These are phyloP conservation scores for Notocelia uddmanniana DNA, from an alignment of 2,888 invertebrate genomes.

Conservation along the genomic window DNA sequence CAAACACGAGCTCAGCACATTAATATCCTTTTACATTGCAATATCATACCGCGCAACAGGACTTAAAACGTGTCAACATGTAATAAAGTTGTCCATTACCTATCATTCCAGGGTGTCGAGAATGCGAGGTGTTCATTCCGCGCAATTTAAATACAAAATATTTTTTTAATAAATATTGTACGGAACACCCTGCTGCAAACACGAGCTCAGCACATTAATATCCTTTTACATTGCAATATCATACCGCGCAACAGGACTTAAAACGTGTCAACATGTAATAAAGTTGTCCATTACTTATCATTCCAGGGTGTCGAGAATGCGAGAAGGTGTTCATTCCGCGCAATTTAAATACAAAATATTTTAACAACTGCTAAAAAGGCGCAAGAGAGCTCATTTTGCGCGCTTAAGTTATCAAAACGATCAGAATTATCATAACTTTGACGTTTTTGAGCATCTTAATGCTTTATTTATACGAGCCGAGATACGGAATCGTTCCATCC, in stretches of 20 bases:
- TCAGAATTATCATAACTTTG: constrained; percentile 53
- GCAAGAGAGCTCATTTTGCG: constrained; percentile 43
- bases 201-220: constrained; percentile 18
- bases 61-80: constrained; percentile 60
- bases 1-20: constrained; percentile 6
- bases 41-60: constrained; percentile 29
- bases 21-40: constrained; percentile 37
- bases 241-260: constrained; percentile 37
- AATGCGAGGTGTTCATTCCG: constrained; percentile 53
- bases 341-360: constrained; percentile 54
- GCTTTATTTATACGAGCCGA: constrained; percentile 43
- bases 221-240: constrained; percentile 31
- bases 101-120: constrained; percentile 59
- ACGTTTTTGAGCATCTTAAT: constrained; percentile 36
- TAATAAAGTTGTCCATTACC: constrained; percentile 68
- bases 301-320: constrained; percentile 54
- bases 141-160: constrained; percentile 54
- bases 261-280: constrained; percentile 66
- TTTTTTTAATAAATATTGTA: no score
- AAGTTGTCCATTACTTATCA: constrained; percentile 67
- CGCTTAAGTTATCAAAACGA: constrained; percentile 48
- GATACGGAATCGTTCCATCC: constrained; percentile 49
- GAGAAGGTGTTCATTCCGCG: constrained; percentile 54
- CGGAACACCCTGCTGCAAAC: constrained; percentile 27
- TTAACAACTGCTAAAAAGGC: constrained; percentile 47